These are phyloP conservation scores for Paragorgia papillata DNA, from an alignment of 92 coral and sea anemone species.

Conservation along the genomic window DNA sequence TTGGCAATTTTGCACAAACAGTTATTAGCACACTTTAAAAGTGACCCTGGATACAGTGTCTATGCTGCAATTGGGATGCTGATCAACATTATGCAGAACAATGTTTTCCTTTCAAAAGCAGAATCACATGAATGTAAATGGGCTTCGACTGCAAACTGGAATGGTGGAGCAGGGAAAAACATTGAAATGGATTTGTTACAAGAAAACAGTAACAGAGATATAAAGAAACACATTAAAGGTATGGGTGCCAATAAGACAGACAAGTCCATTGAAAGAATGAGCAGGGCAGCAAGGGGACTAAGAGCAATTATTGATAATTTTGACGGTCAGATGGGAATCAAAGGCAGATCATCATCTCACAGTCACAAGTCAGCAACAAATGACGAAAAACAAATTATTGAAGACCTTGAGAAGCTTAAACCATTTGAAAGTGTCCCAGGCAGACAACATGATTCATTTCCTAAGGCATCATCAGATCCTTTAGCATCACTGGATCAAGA, in stretches of 20 bases:
- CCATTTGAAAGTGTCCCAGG: constrained; percentile 44
- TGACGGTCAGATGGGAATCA: neutral
- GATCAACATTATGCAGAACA: constrained; percentile 50
- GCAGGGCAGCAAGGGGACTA: neutral
- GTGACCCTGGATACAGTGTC: constrained; percentile 33
- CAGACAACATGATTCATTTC: constrained; percentile 56
- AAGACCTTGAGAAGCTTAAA: constrained; percentile 54
- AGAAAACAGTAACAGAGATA: constrained; percentile 6
- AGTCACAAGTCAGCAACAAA: constrained; percentile 16
- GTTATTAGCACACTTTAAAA: constrained; percentile 59
- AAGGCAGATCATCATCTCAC: neutral
- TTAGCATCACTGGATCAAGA: constrained; percentile 48
- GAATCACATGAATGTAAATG: no score
- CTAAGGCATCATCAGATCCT: constrained; percentile 54
- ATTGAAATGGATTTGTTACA: constrained; percentile 1
- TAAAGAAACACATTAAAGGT: constrained; percentile 4
- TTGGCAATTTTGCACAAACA: constrained; percentile 59
- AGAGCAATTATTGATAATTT: neutral
- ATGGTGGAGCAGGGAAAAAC: neutral
- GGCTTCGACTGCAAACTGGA: constrained; percentile 9
- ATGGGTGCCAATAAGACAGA: constrained; percentile 13
- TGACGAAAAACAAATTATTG: constrained; percentile 22
- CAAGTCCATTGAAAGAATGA: neutral
- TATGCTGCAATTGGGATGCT: constrained; percentile 70
- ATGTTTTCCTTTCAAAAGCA: no score